These are phyloP conservation scores for Fulmarus glacialis DNA, from an alignment of 2,113 vertebrate species.

Conservation along the genomic window DNA sequence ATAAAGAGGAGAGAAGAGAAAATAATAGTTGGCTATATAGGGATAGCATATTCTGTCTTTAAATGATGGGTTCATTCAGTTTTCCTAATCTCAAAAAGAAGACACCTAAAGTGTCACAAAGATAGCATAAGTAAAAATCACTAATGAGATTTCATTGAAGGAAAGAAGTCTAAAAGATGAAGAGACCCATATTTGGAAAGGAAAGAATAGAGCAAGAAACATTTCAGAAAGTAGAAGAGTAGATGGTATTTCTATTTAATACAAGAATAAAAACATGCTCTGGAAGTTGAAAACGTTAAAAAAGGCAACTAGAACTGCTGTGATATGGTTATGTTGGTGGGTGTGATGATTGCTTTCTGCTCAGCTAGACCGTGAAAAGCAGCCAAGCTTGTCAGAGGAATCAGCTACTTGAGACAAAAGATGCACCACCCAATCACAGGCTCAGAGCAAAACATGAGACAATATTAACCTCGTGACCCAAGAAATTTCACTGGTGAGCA, in stretches of 20 bases:
- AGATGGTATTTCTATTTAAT: background rate
- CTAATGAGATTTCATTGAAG: background rate
- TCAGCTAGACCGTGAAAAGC: background rate
- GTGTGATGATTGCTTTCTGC: background rate
- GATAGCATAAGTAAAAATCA: background rate
- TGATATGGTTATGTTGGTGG: background rate
- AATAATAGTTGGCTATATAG: background rate
- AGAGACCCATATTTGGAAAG: background rate
- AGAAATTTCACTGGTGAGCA: background rate
- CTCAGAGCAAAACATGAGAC: background rate
- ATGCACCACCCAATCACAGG: background rate
- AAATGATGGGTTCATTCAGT: background rate
- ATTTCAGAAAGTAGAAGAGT: background rate
- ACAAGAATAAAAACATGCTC: background rate
- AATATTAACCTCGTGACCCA: background rate
- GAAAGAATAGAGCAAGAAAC: background rate
- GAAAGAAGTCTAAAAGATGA: background rate
- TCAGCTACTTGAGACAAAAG: background rate
- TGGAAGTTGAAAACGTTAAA: background rate
- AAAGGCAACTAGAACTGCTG: background rate
- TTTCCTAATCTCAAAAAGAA: background rate
- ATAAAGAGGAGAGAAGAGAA: background rate
- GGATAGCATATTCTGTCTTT: background rate
- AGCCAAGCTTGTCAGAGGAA: background rate
- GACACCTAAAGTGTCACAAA: background rate